Base-by-base conservation (phyloP, 2,113 vertebrate genomes). In the Leptocoma aspasia region DNA sequence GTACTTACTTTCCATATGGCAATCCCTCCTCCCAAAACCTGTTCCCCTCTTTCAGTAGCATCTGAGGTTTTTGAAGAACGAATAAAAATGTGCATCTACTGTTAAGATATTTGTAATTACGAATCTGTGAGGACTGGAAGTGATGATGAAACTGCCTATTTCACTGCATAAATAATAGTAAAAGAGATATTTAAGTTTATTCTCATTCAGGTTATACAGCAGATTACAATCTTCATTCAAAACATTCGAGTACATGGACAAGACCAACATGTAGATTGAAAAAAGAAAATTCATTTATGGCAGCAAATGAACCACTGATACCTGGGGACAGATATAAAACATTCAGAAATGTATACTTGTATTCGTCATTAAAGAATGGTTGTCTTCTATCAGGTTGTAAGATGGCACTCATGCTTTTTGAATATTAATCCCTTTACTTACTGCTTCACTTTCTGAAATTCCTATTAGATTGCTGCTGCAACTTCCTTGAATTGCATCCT, bases 1-100 rank as follows among this genome's bases (percentile, higher is more conserved):
- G 41, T 54, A 61, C 72, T 81, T 93, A 30, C 42, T 90, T 93
- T 96, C 90, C 90, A 95, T 94, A 92, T 90, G 90, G 82, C 64
- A 92, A 14, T 81, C 10, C 17, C 41, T 93, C 64, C 60, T 93
- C 31, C 60, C 65, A 37, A 95, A 96, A 86, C 63, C 71, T 95
- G 94, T 91, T 95, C 9, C 56, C 4, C 15, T 83, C 42, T 61
- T 83, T 86, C 44, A 50, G 35, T 39, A 79, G 1, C 21, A 79
- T 91, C 30, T 4, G 6, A 77, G 13, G 3, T 45, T 92, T 89
- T 75, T 82, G 42, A 91, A 77, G 47, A 90, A 59, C n/a, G 39
- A 95, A 88, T 64, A 37, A 87, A 92, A 95, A 85, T 50, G 2
- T 82, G 26, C 5, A 9, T 73, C 54, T 88, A 30, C 23, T 47